Conservation (phyloP, 2,797 vertebrate genomes). For the Coluber constrictor region DNA sequence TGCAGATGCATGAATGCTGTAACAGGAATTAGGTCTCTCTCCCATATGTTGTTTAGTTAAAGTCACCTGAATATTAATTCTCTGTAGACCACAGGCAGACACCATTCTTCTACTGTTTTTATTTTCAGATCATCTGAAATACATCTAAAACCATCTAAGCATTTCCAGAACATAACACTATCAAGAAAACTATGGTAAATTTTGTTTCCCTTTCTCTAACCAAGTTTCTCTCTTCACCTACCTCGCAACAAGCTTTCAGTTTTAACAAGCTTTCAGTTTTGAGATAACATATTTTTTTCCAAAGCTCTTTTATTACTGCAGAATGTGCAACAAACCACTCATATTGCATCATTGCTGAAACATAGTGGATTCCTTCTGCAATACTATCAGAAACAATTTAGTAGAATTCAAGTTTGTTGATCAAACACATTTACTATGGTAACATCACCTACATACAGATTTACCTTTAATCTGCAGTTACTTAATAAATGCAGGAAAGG, state of each 20-base stretch:
- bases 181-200: background rate
- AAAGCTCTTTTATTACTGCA: background rate
- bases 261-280: background rate
- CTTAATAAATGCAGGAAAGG: background rate
- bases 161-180: background rate
- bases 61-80: background rate
- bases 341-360: constrained; percentile 28
- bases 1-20: background rate
- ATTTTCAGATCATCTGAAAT: background rate
- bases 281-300: background rate
- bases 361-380: constrained; percentile 5
- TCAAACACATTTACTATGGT: constrained; percentile 41
- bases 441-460: background rate
- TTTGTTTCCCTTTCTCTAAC: background rate
- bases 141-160: background rate
- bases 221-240: accelerated
- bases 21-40: background rate
- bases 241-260: too few relatives aligned
- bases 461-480: background rate
- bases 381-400: background rate
- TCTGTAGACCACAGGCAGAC: background rate
- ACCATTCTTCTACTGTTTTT: background rate
- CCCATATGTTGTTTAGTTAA: background rate
- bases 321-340: background rate
- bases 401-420: background rate